These are phyloP conservation scores for Platycnemis pennipes DNA, from an alignment of 2,888 invertebrate species.

Conservation along the genomic window DNA sequence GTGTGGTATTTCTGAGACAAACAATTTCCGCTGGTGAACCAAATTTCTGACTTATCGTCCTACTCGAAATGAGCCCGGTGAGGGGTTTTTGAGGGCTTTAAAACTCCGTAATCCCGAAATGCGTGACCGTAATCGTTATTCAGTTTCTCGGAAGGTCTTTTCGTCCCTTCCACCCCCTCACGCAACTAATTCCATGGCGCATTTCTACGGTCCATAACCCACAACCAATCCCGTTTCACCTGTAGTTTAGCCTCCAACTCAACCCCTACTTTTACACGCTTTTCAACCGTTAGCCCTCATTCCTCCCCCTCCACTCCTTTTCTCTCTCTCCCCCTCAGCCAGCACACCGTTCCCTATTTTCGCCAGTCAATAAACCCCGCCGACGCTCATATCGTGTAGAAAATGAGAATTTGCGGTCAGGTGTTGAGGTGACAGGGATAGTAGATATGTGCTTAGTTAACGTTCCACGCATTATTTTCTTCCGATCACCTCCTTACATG, in stretches of 20 bases:
- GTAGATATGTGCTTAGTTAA: not conserved
- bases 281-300: not conserved
- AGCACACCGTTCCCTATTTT: not conserved
- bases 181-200: not conserved
- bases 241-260: not conserved
- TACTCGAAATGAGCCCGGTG: not conserved
- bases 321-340: too few species aligned
- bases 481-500: not conserved
- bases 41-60: not conserved
- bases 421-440: not conserved
- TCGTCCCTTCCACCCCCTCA: not conserved
- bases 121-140: constrained; percentile 36
- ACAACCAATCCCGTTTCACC: constrained; percentile 16
- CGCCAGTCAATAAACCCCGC: constrained; percentile 32
- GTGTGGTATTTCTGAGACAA: not conserved
- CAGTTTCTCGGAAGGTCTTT: constrained; percentile 12
- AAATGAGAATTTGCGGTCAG: constrained; percentile 39
- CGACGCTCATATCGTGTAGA: constrained; percentile 4
- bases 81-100: not conserved
- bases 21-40: not conserved
- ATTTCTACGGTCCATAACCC: constrained; percentile 34
- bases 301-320: not conserved
- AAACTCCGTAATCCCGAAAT: constrained; percentile 16
- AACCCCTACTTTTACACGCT: not conserved
- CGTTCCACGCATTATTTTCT: not conserved